phyloP scores from a whole-genome alignment of 2,113 vertebrate genomes.

The Hippolais icterina region DNA sequence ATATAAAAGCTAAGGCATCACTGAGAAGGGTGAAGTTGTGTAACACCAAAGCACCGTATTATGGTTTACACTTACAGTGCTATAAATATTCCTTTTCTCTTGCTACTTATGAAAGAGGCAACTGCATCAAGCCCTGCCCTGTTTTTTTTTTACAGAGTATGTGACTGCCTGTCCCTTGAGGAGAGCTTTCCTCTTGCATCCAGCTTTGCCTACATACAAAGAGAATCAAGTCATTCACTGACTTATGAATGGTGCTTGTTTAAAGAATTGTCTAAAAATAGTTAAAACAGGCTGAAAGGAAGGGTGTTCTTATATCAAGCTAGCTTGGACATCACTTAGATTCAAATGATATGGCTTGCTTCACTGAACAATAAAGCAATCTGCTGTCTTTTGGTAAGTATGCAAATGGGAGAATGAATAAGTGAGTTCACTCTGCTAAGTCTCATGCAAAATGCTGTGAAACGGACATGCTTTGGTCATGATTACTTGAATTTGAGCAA shows the following conservation, averaged over 20 bases:
- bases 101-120: slow-evolving; percentile 29
- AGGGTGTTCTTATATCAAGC: background rate
- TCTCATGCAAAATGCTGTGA: background rate
- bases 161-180: background rate
- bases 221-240: background rate
- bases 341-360: background rate
- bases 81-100: slow-evolving; percentile 53
- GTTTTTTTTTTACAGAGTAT: slow-evolving; percentile 3
- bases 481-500: background rate
- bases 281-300: background rate
- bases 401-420: background rate
- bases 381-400: background rate
- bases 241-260: background rate
- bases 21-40: background rate
- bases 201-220: background rate
- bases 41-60: slow-evolving; percentile 38
- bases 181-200: background rate
- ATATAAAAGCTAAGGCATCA: no score
- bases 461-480: background rate
- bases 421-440: background rate
- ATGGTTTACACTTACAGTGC: slow-evolving; percentile 21
- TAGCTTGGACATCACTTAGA: background rate
- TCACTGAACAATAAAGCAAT: background rate
- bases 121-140: slow-evolving; percentile 7
- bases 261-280: slow-evolving; percentile 20